Base-by-base conservation (phyloP, 2,113 vertebrate genomes). In the Phylloscopus whistleri region DNA sequence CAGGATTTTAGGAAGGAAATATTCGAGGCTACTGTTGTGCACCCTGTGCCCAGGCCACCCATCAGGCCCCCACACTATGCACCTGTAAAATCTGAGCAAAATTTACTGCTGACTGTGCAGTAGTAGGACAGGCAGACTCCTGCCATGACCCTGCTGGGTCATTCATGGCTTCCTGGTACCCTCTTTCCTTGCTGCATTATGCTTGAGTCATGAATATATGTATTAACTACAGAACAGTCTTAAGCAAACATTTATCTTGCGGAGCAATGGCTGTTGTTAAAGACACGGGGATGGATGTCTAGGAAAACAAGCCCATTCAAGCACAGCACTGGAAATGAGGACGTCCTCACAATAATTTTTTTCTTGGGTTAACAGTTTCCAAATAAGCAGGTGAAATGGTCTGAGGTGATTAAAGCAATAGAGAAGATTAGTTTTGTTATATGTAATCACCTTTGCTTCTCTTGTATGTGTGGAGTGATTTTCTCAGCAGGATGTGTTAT, bases 321-420 rank as follows among this genome's bases (percentile, higher is more conserved):
- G 83, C 44, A n/a, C 51, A 91, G 91, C 7, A 1, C 89, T 97
- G 93, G 79, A 97, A 97, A 97, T 95, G 78, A 96, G 95, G 93
- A 66, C 6, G 7, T 91, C 94, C 93, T 88, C 83, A 93, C 78
- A 82, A 88, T 93, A 91, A 87, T 94, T 96, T 96, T 96, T 95
- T 84, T 66, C 60, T 73, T 10, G 19, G 89, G 87, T 56, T 96
- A 96, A 97, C 75, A 69, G 92, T 96, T 97, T 97, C 90, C 96
- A 96, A 97, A 97, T 95, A 97, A 98, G 97, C 97, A 97, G 97
- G 96, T 95, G 95, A 97, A 97, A 95, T 78, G 84, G 94, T 96
- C 96, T 97, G 92, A 96, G 96, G 97, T 98, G 98, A 97, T 98
- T 96, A 98, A 97, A 97, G 96, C 95, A 96, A 97, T 97, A 97